Base-by-base conservation (phyloP, 2,888 invertebrate species). In the Perithous albicinctus region DNA sequence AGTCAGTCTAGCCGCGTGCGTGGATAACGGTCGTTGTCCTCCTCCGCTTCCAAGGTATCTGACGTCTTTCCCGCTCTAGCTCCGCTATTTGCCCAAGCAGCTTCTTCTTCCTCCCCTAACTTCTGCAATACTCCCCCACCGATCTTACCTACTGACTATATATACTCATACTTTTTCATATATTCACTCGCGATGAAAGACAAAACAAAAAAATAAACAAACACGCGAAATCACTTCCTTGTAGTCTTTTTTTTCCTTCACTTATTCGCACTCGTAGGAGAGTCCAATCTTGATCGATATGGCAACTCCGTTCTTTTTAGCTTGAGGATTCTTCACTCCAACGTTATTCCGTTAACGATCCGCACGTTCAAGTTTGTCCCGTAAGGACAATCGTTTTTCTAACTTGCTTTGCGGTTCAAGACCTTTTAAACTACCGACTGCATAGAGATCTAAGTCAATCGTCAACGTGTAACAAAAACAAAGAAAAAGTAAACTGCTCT, bases 31-130 rank as follows among this genome's bases (percentile, higher is more conserved):
- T 83, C 81, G 78, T 84, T 81, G 81, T 84, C 84, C 84, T 80
- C 81, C 79, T 80, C 74, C 81, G 80, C 78, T 83, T 83, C 59
- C 78, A 74, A 82, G 82, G 78, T 74, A 82, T 81, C 78, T 81
- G 82, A 83, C 83, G 78, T 78, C 77, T 78, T 78, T 80, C 77
- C 77, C 83, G 77, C 77, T 80, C 70, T 77, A 75, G 48, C 82
- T 82, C 82, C 76, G 74, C 48, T 48, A 48, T 32, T 15, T 20
- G 32, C 35, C 59, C n/a, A n/a, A 8, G 80, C 78, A 81, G 78
- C 74, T 81, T 81, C 83, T 81, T 84, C 78, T 84, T 59, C 59
- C 59, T 84, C 84, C 83, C 83, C 78, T 80, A 80, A 77, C 78
- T 80, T 83, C 80, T 82, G 82, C 54, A 69, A 79, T 73, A 79